Evolutionary conservation across 2,113 vertebrate species (phyloP).

Genomic region (Heliornis fulica): DNA sequence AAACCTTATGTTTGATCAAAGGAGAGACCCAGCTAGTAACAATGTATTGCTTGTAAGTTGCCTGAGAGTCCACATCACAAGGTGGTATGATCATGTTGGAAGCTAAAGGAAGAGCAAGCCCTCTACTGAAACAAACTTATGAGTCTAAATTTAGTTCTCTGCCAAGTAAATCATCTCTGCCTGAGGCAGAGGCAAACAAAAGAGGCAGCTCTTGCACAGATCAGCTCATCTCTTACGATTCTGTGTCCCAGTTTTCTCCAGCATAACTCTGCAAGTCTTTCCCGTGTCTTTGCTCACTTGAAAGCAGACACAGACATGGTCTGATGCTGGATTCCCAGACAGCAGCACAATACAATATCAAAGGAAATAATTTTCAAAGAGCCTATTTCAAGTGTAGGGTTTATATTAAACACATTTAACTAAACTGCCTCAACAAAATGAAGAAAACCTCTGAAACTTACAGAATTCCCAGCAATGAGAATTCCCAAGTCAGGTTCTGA

Average conservation of each 20-base stretch:
- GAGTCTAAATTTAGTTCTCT: not conserved
- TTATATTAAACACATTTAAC: not conserved
- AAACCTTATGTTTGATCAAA: not conserved
- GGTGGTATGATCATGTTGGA: not conserved
- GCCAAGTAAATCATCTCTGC: not conserved
- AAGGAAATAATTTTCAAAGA: not conserved
- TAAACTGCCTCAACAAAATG: not conserved
- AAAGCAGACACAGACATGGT: not conserved
- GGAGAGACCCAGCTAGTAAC: not conserved
- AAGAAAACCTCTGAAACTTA: not conserved
- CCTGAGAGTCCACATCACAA: not conserved
- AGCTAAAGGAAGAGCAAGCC: not conserved
- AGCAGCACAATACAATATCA: not conserved
- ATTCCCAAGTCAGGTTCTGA: not conserved
- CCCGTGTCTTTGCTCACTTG: not conserved
- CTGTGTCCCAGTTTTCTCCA: not conserved
- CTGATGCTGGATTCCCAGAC: not conserved
- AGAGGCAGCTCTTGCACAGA: not conserved
- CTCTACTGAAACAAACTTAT: not conserved
- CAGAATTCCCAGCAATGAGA: not conserved
- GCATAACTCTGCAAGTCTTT: not conserved
- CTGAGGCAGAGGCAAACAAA: too few relatives aligned
- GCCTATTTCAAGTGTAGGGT: not conserved
- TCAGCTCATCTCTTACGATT: not conserved
- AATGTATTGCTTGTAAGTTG: not conserved